Conservation (phyloP, 2,888 invertebrate genomes). For the Drosophila gaucha region DNA sequence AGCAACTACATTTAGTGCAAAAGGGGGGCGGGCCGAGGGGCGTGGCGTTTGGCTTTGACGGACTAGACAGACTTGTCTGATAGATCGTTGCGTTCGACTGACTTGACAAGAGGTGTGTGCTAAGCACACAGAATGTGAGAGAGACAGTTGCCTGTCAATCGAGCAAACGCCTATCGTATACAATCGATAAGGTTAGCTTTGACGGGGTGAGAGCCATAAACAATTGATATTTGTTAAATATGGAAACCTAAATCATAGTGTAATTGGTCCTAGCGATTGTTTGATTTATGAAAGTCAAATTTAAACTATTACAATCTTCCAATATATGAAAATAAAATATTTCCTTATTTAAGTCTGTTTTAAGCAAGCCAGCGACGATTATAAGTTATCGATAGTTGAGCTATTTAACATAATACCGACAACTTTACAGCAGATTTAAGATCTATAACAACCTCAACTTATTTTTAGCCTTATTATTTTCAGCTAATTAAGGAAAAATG, state of each 20-base stretch:
- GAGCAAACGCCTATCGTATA: conserved; percentile 20
- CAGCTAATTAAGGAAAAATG: background rate
- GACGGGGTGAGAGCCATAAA: background rate
- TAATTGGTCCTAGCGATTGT: background rate
- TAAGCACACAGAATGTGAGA: conserved; percentile 46
- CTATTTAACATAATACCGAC: too few relatives aligned
- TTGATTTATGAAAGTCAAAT: background rate
- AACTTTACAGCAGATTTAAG: background rate
- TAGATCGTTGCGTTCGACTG: conserved; percentile 62
- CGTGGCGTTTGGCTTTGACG: conserved; percentile 18
- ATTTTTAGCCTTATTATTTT: background rate
- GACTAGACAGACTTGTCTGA: conserved; percentile 42
- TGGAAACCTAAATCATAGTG: background rate
- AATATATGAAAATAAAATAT: too few relatives aligned
- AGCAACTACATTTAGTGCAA: conserved; percentile 51
- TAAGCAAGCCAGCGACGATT: too few relatives aligned
- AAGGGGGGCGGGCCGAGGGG: background rate
- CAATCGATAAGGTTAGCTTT: conserved; percentile 6
- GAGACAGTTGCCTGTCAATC: conserved; percentile 40
- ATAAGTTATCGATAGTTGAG: background rate
- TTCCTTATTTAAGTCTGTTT: too few relatives aligned
- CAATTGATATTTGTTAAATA: background rate
- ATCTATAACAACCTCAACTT: background rate
- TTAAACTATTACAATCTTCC: too few relatives aligned
- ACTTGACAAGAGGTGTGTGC: conserved; percentile 58